These are phyloP conservation scores for Tetragnatha montana DNA, from an alignment of 2,888 invertebrate genomes.

Conservation along the genomic window DNA sequence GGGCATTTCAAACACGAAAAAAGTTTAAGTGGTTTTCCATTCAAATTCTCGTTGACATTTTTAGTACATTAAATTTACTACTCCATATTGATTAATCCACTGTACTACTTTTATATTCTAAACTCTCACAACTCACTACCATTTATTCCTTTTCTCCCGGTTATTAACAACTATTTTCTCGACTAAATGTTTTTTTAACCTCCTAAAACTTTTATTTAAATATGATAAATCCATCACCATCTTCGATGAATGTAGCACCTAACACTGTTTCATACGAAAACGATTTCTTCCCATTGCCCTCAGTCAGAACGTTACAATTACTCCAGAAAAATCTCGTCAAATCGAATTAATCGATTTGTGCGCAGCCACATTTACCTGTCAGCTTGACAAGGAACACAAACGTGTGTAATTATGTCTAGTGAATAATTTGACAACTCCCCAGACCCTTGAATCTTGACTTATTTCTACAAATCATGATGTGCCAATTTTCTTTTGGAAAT, in stretches of 20 bases:
- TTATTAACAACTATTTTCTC: background rate
- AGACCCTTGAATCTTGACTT: background rate
- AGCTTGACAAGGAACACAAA: slow-evolving; percentile 29
- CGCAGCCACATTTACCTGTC: slow-evolving; percentile 7
- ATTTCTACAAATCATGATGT: too few relatives aligned
- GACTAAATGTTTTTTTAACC: background rate
- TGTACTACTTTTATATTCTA: too few relatives aligned
- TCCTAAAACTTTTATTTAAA: background rate
- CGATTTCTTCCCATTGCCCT: background rate
- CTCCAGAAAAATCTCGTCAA: background rate
- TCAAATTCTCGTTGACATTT: too few relatives aligned
- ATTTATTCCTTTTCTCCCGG: too few relatives aligned
- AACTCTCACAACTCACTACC: too few relatives aligned
- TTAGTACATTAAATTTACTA: too few relatives aligned
- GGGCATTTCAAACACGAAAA: too few relatives aligned
- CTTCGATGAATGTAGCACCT: background rate
- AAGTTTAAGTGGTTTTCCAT: too few relatives aligned
- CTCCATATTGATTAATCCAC: too few relatives aligned
- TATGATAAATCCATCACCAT: background rate
- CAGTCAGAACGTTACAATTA: slow-evolving; percentile 14
- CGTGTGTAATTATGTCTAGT: background rate
- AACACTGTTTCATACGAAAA: background rate
- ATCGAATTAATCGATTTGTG: slow-evolving; percentile 39
- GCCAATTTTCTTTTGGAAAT: too few relatives aligned
- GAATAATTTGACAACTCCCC: background rate